Evolutionary conservation across 2,797 vertebrate species (phyloP), one percentile per base, ranked within the genome.

Genomic region (Pitangus sulphuratus): DNA sequence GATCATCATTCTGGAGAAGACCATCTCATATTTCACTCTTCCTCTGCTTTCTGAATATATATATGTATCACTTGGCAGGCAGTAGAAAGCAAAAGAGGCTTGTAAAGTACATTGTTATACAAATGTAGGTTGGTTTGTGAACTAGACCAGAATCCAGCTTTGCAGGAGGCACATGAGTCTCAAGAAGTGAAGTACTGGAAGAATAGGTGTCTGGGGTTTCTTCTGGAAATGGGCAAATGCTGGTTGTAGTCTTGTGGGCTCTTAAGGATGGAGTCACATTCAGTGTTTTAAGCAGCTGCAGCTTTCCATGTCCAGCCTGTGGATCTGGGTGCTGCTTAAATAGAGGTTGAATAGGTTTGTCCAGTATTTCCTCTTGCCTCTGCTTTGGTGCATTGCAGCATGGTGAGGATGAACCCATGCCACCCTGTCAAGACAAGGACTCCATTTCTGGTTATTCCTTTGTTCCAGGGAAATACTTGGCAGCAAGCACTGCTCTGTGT

Each of bases 381-480:
- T 77, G 22, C 64, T 60, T 66, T 81, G 78, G 65, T 85, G 40
- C 1, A 0, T 11, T 18, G 9, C 37, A 39, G 2, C 25, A 5
- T 1, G 1, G 22, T 30, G 57, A 83, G 65, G 69, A 78, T 78
- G 80, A 90, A 47, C n/a, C 40, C 11, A 2, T 83, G 91, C 57
- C 65, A 79, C 53, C 24, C 60, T 1, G 2, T 77, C 48, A 18
- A 77, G 47, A 65, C 68, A 71, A 44, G 65, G 76, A 51, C 85
- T 95, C 89, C 30, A 33, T 90, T 92, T 93, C 5, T 45, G 82
- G 66, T 72, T 47, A 37, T 91, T 66, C 57, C 61, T 95, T 74
- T 93, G 87, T 96, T 84, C 56, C 39, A 61, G 72, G 45, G 56
- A 80, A 92, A 60, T 66, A 51, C 35, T 87, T 90, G 76, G 61